Base-by-base conservation (phyloP, 2,797 vertebrate species). In the Champsocephalus esox region DNA sequence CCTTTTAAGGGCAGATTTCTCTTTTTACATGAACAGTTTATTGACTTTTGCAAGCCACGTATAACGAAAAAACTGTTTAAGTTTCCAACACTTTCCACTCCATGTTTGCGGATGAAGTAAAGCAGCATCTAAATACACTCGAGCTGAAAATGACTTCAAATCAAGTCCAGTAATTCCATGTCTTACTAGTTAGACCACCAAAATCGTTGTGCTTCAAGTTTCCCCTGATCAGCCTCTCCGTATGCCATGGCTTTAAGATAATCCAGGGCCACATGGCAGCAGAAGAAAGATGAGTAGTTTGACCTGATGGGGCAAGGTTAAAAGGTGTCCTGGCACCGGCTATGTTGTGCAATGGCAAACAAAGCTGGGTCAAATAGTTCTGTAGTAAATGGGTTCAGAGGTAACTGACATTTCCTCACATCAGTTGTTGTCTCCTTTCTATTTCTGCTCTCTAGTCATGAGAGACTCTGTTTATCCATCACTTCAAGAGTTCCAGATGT, bases 201-300 rank as follows among this genome's bases (percentile, higher is more conserved):
- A 64, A 73, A 87, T 75, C 78, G 43, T 73, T 60, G 58, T 65
- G 65, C 67, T 62, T 80, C 7, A 0, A 77, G 61, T 50, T 50
- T 70, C 17, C 54, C 45, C 59, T 14, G 10, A 72, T 32, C 68
- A 43, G 61, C 32, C 61, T 70, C 67, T 70, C 28, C 67, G 43
- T 66, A 62, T 66, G 72, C 64, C 16, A 0, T 41, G 66, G 48
- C 52, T 50, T 89, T 65, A 59, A 77, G 38, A 87, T 81, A 87
- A 87, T 85, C 83, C 77, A 65, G 72, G 77, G 55, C 74, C 81
- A 79, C 79, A 76, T 84, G 85, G 78, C 82, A 58, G 51, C 66
- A 49, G 61, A 77, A 41, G 70, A 78, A 43, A 78, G 74, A 77
- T 74, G 79, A 89, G 80, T 66, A 75, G 72, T 79, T 71, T 80